These are phyloP conservation scores for Heteromyza rotundicornis DNA, from an alignment of 2,888 invertebrate genomes.

Conservation along the genomic window DNA sequence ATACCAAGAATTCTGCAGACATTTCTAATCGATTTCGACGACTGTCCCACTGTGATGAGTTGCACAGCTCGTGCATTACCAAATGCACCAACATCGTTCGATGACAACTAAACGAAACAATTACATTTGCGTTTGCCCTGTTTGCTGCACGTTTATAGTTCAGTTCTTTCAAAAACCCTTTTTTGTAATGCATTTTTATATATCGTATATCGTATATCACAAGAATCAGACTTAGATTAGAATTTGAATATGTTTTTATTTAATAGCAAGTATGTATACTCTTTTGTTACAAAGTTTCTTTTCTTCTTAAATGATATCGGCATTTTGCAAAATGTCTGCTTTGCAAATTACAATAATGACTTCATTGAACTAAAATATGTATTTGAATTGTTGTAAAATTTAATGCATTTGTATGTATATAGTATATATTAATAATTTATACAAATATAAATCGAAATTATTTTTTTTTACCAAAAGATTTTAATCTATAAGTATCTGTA, in stretches of 20 bases:
- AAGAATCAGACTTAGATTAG: no score
- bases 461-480: slow-evolving; percentile 11
- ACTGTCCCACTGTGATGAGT: slow-evolving; percentile 44
- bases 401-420: slow-evolving; percentile 13
- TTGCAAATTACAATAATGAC: no score
- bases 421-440: slow-evolving; percentile 11
- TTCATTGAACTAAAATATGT: no score
- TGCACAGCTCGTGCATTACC: background rate
- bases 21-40: slow-evolving; percentile 54
- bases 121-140: background rate
- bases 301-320: no score
- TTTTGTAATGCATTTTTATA: background rate
- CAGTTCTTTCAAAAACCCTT: no score
- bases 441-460: slow-evolving; percentile 1
- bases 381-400: background rate
- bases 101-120: background rate
- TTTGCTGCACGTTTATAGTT: background rate
- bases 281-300: no score
- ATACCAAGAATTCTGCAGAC: slow-evolving; percentile 51
- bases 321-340: no score
- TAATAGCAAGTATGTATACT: no score
- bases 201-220: background rate
- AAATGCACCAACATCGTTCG: background rate
- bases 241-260: no score
- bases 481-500: slow-evolving; percentile 1